A percentile compares a stretch with the other conserved stretches of the same genome.
Conservation (phyloP, 2,113 vertebrate genomes). For the Platichthys flesus region DNA sequence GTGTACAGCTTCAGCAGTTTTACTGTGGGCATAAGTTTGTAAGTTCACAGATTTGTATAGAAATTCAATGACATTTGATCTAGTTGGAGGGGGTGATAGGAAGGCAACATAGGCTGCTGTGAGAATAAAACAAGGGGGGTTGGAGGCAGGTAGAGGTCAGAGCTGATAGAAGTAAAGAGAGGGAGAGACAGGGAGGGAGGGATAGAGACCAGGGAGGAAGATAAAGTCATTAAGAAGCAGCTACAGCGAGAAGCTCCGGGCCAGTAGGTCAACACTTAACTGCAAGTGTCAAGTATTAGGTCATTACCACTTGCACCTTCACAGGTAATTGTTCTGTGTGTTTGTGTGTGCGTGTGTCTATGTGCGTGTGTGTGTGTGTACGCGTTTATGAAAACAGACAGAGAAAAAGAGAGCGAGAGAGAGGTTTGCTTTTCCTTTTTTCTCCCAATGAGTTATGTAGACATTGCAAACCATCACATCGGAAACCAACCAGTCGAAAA, state of each 20-base stretch:
- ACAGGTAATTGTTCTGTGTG: constrained; percentile 56
- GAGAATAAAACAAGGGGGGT: background rate
- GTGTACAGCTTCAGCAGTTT: background rate
- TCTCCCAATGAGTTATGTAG: background rate
- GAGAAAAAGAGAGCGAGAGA: background rate
- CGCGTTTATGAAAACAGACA: constrained; percentile 4
- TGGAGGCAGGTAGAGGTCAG: constrained; percentile 1
- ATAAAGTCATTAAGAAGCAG: constrained; percentile 68
- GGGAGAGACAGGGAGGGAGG: background rate
- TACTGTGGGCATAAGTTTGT: background rate
- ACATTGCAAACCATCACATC: background rate
- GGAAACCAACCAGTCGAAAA: background rate
- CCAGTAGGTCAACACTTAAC: constrained; percentile 64
- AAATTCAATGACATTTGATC: constrained; percentile 12
- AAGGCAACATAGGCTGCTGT: background rate
- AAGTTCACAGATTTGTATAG: background rate
- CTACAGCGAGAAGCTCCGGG: constrained; percentile 33
- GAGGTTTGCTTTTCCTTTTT: background rate
- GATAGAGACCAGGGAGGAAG: constrained; percentile 11
- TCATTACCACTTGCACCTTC: constrained; percentile 36
- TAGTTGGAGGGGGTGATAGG: background rate
- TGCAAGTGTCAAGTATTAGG: constrained; percentile 59
- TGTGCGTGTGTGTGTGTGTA: constrained; percentile 13
- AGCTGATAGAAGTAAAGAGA: constrained; percentile 20
- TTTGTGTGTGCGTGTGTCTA: constrained; percentile 14